Evolutionary conservation across 2,113 vertebrate genomes (phyloP).

Genomic region (Cyprinus carpio): DNA sequence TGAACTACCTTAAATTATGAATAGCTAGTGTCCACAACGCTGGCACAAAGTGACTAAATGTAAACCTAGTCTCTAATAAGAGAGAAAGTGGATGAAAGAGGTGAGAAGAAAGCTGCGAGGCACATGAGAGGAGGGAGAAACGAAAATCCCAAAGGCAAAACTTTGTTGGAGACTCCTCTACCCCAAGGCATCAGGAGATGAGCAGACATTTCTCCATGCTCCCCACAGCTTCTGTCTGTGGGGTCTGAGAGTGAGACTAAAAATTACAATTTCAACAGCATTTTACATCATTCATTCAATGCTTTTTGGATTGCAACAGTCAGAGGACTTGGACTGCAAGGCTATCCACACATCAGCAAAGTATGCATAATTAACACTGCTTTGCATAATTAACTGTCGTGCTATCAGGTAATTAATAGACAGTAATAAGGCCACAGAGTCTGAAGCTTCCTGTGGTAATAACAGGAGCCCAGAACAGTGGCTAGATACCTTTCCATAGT

Average conservation of each 20-base stretch:
- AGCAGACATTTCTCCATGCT: not conserved
- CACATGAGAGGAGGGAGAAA: not conserved
- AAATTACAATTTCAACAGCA: not conserved
- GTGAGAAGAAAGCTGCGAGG: not conserved
- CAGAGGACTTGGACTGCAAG: not conserved
- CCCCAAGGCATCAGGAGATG: not conserved
- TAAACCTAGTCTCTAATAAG: not conserved
- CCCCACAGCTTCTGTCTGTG: not conserved
- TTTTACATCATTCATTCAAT: not conserved
- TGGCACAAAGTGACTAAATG: not conserved
- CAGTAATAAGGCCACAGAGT: constrained; percentile 36
- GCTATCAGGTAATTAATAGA: constrained; percentile 52
- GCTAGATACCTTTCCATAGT: constrained; percentile 7
- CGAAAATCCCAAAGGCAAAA: not conserved
- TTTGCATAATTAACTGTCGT: constrained; percentile 49
- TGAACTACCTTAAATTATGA: not conserved
- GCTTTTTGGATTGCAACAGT: not conserved
- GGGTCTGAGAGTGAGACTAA: not conserved
- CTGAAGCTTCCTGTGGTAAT: constrained; percentile 39
- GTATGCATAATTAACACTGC: constrained; percentile 51
- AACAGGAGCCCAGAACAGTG: constrained; percentile 39
- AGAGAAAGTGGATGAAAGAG: not conserved
- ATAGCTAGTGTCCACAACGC: not conserved
- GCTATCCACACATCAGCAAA: constrained; percentile 36
- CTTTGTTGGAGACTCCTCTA: not conserved